Evolutionary conservation across 2,888 invertebrate genomes (phyloP), one percentile per base, ranked within the genome.

Genomic region (Eilema depressum): DNA sequence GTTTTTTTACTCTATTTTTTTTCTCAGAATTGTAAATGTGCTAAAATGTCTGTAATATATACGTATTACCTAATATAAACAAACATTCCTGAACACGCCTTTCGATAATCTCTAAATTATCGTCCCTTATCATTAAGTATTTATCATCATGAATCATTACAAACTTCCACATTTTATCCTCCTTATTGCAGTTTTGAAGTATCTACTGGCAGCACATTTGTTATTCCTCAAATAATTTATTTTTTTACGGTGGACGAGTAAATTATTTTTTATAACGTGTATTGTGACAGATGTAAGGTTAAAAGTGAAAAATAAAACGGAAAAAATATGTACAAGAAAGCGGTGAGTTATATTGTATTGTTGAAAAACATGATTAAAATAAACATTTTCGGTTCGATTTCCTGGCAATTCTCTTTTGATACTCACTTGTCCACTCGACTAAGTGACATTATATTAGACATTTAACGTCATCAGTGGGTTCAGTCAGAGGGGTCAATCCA

Each of bases 291-390:
- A 10, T 14, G 20, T 28, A 70, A 81, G 68, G 63, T 70, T 67
- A 47, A 41, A 57, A 47, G 25, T 20, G 41, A 10, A 47, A 64
- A 72, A 72, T 61, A 71, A 68, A 69, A 60, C 63, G 69, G 47
- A 2, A 47, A 56, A 63, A n/a, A 65, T 41, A 80, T 71, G 80
- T 71, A 65, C 68, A 61, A 71, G 64, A 82, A 30, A 61, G 25
- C 68, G 72, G 82, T 77, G 68, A 77, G 83, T 71, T 57, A 41
- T 28, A 14, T n/a, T 23, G 56, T n/a, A 20, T 4, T 64, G 53
- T 23, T 56, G n/a, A 53, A 64, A 47, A 53, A 53, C n/a, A 53
- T n/a, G 53, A 10, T n/a, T 5, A 59, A 59, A 59, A 59, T 59
- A 28, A 59, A 28, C 17, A 26, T 59, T 59, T 26, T 17, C 59